Evolutionary conservation across 1,140 invertebrate genomes (phyloP), one percentile per base, ranked within the genome.

Genomic region (Melitaea cinxia): DNA sequence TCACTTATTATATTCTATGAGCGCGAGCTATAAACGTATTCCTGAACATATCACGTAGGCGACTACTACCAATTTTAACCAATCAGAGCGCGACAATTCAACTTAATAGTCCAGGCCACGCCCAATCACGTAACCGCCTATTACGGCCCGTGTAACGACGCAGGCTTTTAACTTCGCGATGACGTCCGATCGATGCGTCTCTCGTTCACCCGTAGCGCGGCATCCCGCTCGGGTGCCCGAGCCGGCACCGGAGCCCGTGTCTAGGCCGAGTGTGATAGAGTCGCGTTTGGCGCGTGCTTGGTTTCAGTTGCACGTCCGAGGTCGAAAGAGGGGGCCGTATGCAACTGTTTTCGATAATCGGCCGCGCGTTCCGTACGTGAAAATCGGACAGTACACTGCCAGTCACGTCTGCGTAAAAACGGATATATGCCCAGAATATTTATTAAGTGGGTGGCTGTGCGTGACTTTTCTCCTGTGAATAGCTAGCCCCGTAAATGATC

Each of bases 361-460:
- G 77, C 77, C 76, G 84, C 87, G 85, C 87, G 85, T 88, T 87
- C 88, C 72, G 83, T 90, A 90, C 88, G 88, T 91, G 88, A 85
- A 88, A 84, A 88, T 86, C 86, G 88, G 83, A 82, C 88, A 88
- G 86, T 88, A 76, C 73, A 74, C 78, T 76, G 80, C 66, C 78
- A 78, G 88, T 88, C 88, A 90, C 88, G 88, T 90, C 80, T 82
- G 74, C 88, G 88, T 89, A 88, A 89, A 90, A 90, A 90, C 88
- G 85, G 88, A 90, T 88, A 89, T 89, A 90, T 88, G 88, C 88
- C 85, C 86, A 83, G 88, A 90, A 90, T 90, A 90, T 90, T 90
- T 89, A 90, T 91, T 90, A 88, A 89, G 88, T 89, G 88, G 85
- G 88, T 89, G 88, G 85, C 70, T 86, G 88, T 87, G 88, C 88